A percentile compares a stretch with the other conserved stretches of the same genome.
Evolutionary conservation across 1,140 invertebrate genomes (phyloP).

Genomic region (Coptotermes formosanus): DNA sequence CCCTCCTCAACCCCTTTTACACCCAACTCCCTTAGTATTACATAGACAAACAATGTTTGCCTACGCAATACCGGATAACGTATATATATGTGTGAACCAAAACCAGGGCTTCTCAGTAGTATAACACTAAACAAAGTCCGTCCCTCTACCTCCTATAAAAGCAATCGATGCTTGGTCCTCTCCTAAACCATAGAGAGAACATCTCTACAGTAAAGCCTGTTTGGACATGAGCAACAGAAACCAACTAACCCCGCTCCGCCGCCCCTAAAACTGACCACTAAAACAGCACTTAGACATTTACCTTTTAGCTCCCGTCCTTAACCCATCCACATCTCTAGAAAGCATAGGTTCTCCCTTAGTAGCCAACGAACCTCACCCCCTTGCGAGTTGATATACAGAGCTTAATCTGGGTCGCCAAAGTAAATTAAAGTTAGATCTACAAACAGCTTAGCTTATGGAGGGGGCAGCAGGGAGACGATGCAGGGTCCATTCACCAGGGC

Average conservation of each 20-base stretch:
- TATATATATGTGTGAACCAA: not conserved
- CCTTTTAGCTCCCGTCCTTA: not conserved
- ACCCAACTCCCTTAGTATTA: not conserved
- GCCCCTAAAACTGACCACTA: conserved; percentile 12
- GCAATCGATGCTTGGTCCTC: not conserved
- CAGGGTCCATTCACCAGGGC: not conserved
- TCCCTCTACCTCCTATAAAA: not conserved
- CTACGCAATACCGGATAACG: not conserved
- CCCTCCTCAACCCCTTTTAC: not conserved
- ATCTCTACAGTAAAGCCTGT: conserved; percentile 10
- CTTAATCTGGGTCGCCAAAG: conserved; percentile 17
- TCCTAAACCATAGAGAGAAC: not conserved
- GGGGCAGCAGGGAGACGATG: not conserved
- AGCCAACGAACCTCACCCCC: not conserved
- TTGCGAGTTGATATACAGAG: conserved; percentile 2
- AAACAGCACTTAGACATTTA: conserved; percentile 19
- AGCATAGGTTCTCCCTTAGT: not conserved
- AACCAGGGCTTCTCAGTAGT: not conserved
- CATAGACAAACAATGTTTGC: conserved; percentile 3
- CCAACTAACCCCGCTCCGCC: not conserved
- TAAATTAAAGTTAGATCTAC: conserved; percentile 19
- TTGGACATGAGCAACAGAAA: conserved; percentile 2
- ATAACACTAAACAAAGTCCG: not conserved
- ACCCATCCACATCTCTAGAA: not conserved
- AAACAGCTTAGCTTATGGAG: conserved; percentile 5